A percentile compares a stretch with the other conserved stretches of the same genome.
These are phyloP conservation scores for Psix sp. DNA, from an alignment of 1,140 invertebrate genomes.

Conservation along the genomic window DNA sequence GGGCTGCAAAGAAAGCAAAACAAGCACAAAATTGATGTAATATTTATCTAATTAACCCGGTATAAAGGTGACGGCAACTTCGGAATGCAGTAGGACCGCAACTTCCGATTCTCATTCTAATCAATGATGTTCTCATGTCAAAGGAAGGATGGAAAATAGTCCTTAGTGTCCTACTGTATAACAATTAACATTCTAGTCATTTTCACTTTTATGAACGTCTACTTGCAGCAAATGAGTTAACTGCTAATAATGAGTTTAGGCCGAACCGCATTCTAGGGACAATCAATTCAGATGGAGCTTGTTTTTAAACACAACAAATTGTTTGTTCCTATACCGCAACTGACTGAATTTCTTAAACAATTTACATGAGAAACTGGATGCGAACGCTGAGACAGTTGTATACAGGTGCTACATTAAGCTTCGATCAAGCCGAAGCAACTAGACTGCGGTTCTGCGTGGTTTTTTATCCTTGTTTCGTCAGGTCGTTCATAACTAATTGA, in stretches of 20 bases:
- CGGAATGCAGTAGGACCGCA: too few species aligned
- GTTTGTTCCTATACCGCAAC: slow-evolving; percentile 40
- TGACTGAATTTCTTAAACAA: slow-evolving; percentile 43
- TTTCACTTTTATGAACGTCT: slow-evolving; percentile 35
- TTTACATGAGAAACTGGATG: slow-evolving; percentile 15
- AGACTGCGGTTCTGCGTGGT: slow-evolving; percentile 28
- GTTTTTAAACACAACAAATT: slow-evolving; percentile 30
- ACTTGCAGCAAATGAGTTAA: neutral
- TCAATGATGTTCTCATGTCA: too few species aligned
- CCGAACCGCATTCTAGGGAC: slow-evolving; percentile 39
- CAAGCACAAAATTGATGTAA: too few species aligned
- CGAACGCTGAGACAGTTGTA: slow-evolving; percentile 8
- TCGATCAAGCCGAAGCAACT: slow-evolving; percentile 16
- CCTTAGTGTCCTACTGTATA: too few species aligned
- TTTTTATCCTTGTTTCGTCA: slow-evolving; percentile 2
- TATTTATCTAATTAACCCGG: too few species aligned
- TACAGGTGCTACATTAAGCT: slow-evolving; percentile 34
- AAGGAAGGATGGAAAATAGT: too few species aligned
- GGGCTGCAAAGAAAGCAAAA: too few species aligned
- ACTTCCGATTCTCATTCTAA: too few species aligned
- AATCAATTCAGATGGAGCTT: slow-evolving; percentile 25
- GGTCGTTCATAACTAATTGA: neutral
- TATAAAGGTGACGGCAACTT: too few species aligned
- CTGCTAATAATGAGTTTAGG: neutral
- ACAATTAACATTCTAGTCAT: slow-evolving; percentile 39